These are phyloP conservation scores for Melanchra persicariae DNA, from an alignment of 2,888 invertebrate species.

Conservation along the genomic window DNA sequence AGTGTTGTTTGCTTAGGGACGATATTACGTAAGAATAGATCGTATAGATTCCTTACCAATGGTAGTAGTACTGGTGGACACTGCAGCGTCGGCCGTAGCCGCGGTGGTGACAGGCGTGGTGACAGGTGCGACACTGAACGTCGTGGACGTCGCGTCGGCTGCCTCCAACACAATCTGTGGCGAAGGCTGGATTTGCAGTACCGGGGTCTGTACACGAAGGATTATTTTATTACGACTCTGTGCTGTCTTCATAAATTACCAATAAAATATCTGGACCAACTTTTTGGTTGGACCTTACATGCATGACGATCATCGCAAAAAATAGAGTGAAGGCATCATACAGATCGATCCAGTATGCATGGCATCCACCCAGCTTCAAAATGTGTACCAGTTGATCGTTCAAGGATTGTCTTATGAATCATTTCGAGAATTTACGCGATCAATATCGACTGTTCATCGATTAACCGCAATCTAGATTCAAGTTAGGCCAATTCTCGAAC, in stretches of 20 bases:
- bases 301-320: too few relatives aligned
- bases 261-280: too few relatives aligned
- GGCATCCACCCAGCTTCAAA: not conserved
- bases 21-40: not conserved
- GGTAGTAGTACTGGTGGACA: slow-evolving; percentile 71
- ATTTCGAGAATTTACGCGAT: not conserved
- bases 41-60: slow-evolving; percentile 64
- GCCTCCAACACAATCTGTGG: slow-evolving; percentile 68
- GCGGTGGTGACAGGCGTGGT: slow-evolving; percentile 55
- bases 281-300: too few relatives aligned
- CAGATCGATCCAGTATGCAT: too few relatives aligned
- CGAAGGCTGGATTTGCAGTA: slow-evolving; percentile 78
- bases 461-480: not conserved
- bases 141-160: slow-evolving; percentile 53
- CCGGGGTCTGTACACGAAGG: slow-evolving; percentile 63
- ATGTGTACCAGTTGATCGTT: not conserved
- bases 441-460: not conserved
- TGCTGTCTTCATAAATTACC: too few relatives aligned
- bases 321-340: too few relatives aligned
- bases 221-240: not conserved
- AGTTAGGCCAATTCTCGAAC: not conserved
- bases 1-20: too few relatives aligned
- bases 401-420: too few relatives aligned
- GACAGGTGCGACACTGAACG: slow-evolving; percentile 43
- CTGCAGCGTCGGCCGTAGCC: slow-evolving; percentile 68